Percentiles rank a stretch among this genome's conserved stretches.
These are phyloP conservation scores for Pristiophorus japonicus DNA, from an alignment of 2,113 vertebrate genomes.

Conservation along the genomic window DNA sequence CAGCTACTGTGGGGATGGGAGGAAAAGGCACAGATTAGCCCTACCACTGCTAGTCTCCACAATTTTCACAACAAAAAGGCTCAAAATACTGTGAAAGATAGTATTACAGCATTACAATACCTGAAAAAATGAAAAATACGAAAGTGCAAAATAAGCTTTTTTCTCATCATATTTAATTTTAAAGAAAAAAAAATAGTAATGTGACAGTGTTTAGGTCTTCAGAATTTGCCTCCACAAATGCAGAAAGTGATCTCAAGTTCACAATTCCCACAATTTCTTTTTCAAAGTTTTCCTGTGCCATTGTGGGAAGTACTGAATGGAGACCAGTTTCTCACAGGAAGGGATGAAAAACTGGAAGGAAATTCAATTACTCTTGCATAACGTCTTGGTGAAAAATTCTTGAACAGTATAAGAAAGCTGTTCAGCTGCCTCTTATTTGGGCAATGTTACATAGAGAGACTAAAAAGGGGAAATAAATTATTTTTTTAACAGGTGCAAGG, in stretches of 20 bases:
- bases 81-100: not conserved
- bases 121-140: not conserved
- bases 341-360: not conserved
- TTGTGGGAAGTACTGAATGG: not conserved
- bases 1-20: not conserved
- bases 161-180: no score
- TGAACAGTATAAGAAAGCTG: not conserved
- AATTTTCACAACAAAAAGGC: not conserved
- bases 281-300: not conserved
- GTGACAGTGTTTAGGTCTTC: not conserved
- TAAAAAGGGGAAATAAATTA: not conserved
- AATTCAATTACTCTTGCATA: not conserved
- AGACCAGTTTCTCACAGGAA: not conserved
- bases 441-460: not conserved
- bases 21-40: not conserved
- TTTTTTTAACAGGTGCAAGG: not conserved
- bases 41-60: not conserved
- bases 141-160: not conserved
- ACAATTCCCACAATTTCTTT: not conserved
- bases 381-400: not conserved
- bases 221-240: not conserved
- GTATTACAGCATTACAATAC: not conserved
- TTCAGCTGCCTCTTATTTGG: not conserved
- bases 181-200: not conserved
- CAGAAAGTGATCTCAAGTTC: not conserved